Conservation (phyloP, 1,140 invertebrate genomes). For the Portunus trituberculatus region DNA sequence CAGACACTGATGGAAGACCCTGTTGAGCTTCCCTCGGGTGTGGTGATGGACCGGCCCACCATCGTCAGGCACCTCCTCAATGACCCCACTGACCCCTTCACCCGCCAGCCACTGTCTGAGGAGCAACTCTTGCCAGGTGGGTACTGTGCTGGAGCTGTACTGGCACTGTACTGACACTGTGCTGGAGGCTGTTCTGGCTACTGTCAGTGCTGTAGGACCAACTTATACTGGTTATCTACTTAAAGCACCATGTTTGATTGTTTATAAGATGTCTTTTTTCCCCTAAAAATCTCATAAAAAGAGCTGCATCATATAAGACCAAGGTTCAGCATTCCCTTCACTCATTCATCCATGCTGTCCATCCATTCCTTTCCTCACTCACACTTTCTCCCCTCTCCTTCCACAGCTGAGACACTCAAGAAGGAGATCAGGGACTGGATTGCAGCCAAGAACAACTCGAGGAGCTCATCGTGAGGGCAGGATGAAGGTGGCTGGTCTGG, state of each 20-base stretch:
- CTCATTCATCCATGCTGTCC: background rate
- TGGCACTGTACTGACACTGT: background rate
- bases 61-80: slow-evolving; percentile 97
- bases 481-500: slow-evolving; percentile 55
- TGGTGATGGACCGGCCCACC: slow-evolving; percentile 96
- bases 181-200: background rate
- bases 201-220: too few relatives aligned
- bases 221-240: too few relatives aligned
- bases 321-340: too few relatives aligned
- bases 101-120: slow-evolving; percentile 94
- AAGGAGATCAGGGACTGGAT: slow-evolving; percentile 76
- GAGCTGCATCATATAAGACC: too few relatives aligned
- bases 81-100: slow-evolving; percentile 98
- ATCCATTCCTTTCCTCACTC: background rate
- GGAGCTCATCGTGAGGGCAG: slow-evolving; percentile 72
- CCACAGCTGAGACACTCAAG: slow-evolving; percentile 70
- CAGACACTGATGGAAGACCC: slow-evolving; percentile 98
- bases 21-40: slow-evolving; percentile 92
- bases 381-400: background rate
- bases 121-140: slow-evolving; percentile 85
- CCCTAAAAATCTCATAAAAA: too few relatives aligned
- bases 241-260: too few relatives aligned
- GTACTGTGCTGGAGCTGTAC: background rate
- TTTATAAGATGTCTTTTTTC: too few relatives aligned
- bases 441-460: slow-evolving; percentile 70